A percentile compares a stretch with the other conserved stretches of the same genome.
Evolutionary conservation across 2,797 vertebrate species (phyloP).

Genomic region (Toxotes lorentzi): DNA sequence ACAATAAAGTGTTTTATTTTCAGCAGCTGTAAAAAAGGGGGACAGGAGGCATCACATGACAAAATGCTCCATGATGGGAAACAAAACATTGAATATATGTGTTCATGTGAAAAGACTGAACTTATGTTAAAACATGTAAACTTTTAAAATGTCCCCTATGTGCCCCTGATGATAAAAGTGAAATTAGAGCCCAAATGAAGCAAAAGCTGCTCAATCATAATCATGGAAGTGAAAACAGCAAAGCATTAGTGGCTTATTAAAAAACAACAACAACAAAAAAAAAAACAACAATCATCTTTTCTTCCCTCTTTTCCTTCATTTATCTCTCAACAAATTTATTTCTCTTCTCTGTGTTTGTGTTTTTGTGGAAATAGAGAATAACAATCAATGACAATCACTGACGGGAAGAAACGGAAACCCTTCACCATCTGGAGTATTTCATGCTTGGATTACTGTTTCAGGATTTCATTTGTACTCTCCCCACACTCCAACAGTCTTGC

Average conservation of each 20-base stretch:
- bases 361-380: background rate
- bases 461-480: conserved; percentile 84
- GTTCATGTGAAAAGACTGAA: conserved; percentile 3
- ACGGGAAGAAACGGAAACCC: background rate
- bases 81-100: background rate
- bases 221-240: background rate
- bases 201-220: background rate
- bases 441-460: background rate
- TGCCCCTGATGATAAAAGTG: accelerated
- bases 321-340: background rate
- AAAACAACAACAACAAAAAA: background rate
- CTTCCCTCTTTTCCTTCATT: conserved; percentile 19
- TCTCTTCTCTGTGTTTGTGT: background rate
- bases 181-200: conserved; percentile 9
- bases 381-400: background rate
- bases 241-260: background rate
- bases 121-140: background rate
- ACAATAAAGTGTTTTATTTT: conserved; percentile 60
- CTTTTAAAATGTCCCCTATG: background rate
- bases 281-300: background rate
- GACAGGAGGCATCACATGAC: background rate
- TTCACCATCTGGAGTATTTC: background rate
- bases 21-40: conserved; percentile 13
- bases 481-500: conserved; percentile 87
- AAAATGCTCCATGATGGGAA: background rate